phyloP scores from a whole-genome alignment of 2,113 vertebrate genomes.

The Alces alces region DNA sequence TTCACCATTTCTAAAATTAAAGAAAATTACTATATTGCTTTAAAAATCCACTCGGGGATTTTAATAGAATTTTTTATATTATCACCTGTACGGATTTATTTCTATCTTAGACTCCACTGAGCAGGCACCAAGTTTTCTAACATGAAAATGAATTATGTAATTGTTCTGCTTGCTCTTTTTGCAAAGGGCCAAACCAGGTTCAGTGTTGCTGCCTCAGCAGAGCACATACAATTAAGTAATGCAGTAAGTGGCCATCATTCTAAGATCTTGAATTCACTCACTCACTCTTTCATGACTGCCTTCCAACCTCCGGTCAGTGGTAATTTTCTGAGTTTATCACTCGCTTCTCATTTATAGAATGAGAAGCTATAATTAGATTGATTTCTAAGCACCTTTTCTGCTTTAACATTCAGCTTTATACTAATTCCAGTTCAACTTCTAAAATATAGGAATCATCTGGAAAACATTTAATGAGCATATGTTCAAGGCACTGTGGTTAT shows the following conservation, averaged over 20 bases:
- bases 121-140: not conserved
- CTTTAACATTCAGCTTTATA: not conserved
- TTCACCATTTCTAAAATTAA: not conserved
- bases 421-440: not conserved
- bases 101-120: not conserved
- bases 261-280: not conserved
- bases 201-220: not conserved
- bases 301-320: not conserved
- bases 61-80: slow-evolving; percentile 5
- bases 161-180: not conserved
- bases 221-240: not conserved
- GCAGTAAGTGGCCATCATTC: not conserved
- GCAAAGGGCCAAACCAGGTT: not conserved
- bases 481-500: not conserved
- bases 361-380: not conserved
- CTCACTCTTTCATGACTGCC: not conserved
- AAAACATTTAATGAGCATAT: not conserved
- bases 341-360: not conserved
- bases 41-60: not conserved
- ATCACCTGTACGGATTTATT: not conserved
- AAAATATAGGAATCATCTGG: not conserved
- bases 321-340: not conserved
- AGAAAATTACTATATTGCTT: not conserved
- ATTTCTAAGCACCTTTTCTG: not conserved
- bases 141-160: not conserved